These are phyloP conservation scores for Miichthys miiuy DNA, from an alignment of 2,797 vertebrate genomes.

Conservation along the genomic window DNA sequence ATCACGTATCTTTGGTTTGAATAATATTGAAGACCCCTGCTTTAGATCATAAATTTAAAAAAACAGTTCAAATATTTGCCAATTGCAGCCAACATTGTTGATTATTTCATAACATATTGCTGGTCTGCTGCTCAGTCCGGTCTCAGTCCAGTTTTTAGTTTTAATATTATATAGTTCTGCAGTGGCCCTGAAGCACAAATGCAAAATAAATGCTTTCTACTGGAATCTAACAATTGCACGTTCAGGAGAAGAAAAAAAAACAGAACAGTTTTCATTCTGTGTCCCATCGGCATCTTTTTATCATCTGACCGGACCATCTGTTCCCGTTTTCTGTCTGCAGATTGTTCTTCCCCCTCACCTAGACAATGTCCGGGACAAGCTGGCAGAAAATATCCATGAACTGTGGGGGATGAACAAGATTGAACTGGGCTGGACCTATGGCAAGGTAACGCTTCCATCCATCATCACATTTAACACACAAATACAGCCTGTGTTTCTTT, in stretches of 20 bases:
- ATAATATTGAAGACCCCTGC: too few relatives aligned
- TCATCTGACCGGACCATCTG: conserved; percentile 45
- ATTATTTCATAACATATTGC: background rate
- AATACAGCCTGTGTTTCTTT: conserved; percentile 1
- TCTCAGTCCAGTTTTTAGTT: too few relatives aligned
- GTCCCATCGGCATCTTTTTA: conserved; percentile 14
- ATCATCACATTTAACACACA: background rate
- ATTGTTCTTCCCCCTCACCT: conserved; percentile 94
- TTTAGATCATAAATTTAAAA: background rate
- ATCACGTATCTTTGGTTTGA: background rate
- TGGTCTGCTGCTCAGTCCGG: background rate
- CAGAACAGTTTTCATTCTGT: conserved; percentile 25
- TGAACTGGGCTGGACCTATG: conserved; percentile 97
- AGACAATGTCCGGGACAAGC: conserved; percentile 95
- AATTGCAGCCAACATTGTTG: background rate
- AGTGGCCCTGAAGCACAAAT: conserved; percentile 12
- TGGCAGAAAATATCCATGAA: conserved; percentile 99
- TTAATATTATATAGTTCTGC: background rate
- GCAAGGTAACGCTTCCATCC: conserved; percentile 87
- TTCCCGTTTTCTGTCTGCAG: conserved; percentile 74
- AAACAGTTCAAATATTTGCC: background rate
- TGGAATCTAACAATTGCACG: conserved; percentile 29
- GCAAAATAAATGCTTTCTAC: conserved; percentile 9
- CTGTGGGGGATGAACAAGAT: conserved; percentile 99
- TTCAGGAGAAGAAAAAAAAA: conserved; percentile 4